Evolutionary conservation across 2,888 invertebrate genomes (phyloP), one percentile per base, ranked within the genome.

Genomic region (Bruchidius siliquastri): DNA sequence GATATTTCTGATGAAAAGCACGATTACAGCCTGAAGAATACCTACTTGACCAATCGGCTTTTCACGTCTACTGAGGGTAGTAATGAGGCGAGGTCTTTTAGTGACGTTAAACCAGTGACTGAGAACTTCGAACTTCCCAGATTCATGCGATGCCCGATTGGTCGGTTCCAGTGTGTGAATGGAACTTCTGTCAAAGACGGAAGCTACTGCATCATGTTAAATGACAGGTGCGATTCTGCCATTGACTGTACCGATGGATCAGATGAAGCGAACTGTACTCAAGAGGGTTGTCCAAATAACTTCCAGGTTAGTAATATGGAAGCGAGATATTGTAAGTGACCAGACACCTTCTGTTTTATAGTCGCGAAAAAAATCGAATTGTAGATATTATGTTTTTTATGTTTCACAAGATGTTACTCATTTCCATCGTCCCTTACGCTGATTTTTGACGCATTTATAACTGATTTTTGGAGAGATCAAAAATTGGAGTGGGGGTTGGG

Each of bases 241-340:
- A 87, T 87, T 30, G 90, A 91, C 79, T 91, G 91, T 79, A 88
- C 88, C 0, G 91, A 91, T 80, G 90, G 88, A 26, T 91, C 91
- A 0, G 91, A 91, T 82, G 91, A 91, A 82, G 76, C 86, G 13
- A 87, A 88, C 20, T 91, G 91, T 80, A 83, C 87, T 70, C 85
- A 88, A 80, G 86, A 88, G 70, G 87, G 87, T n/a, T 91, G 91
- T 80, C 89, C 88, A 1, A 88, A 88, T 71, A 91, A 90, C 77
- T 91, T 90, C 85, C 88, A 89, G 80, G 87, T 87, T 82, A 79
- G 76, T 68, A 67, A 21, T 69, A 22, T 30, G 20, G n/a, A 68
- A 26, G n/a, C n/a, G n/a, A n/a, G n/a, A n/a, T n/a, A n/a, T n/a
- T n/a, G n/a, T n/a, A n/a, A n/a, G n/a, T n/a, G n/a, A n/a, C n/a